Evolutionary conservation across 2,888 invertebrate species (phyloP).

Genomic region (Bibio marci): DNA sequence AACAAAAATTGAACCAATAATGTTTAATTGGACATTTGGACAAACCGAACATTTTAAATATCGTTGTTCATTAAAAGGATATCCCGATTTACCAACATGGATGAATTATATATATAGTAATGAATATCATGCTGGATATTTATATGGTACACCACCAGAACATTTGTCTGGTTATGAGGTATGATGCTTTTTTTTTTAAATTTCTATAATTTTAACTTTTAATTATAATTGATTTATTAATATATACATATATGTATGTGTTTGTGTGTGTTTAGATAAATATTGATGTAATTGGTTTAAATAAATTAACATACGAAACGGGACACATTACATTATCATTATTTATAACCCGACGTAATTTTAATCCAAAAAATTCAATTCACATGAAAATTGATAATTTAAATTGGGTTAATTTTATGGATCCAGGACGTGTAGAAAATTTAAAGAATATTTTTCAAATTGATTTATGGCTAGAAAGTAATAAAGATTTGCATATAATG

Average conservation of each 20-base stretch:
- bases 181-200: conserved; percentile 6
- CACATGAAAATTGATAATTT: conserved; percentile 79
- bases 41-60: conserved; percentile 33
- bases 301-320: conserved; percentile 62
- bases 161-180: conserved; percentile 33
- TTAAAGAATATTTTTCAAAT: conserved; percentile 59
- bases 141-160: conserved; percentile 70
- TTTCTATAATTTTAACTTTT: neutral
- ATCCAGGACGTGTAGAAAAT: conserved; percentile 50
- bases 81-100: conserved; percentile 77
- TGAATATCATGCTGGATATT: conserved; percentile 58
- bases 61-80: conserved; percentile 53
- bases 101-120: conserved; percentile 67
- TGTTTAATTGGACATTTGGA: conserved; percentile 59
- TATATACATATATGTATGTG: no score
- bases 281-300: conserved; percentile 60
- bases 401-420: conserved; percentile 75
- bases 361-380: conserved; percentile 55
- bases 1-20: conserved; percentile 54
- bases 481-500: conserved; percentile 58
- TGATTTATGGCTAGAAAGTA: conserved; percentile 62
- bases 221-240: neutral
- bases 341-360: conserved; percentile 44
- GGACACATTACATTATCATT: conserved; percentile 43
- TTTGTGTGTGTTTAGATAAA: conserved; percentile 21